These are phyloP conservation scores for Prorops nasuta DNA, from an alignment of 1,140 invertebrate species.

Conservation along the genomic window DNA sequence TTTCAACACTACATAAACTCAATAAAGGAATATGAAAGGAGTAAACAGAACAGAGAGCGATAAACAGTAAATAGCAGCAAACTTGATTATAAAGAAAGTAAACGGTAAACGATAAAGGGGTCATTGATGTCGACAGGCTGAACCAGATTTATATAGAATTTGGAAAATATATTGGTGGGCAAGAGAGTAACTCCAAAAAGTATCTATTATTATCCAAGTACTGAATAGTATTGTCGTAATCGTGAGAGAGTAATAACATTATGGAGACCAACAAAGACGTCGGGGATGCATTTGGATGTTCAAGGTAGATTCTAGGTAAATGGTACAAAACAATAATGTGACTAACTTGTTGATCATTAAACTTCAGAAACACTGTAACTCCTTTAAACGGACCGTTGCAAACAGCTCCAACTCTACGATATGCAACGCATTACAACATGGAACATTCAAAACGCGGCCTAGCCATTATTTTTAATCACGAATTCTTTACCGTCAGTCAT, in stretches of 20 bases:
- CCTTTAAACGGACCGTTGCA: constrained; percentile 28
- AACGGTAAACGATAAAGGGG: too few species aligned
- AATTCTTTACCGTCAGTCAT: constrained; percentile 66
- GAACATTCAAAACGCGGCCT: constrained; percentile 75
- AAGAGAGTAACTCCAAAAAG: too few species aligned
- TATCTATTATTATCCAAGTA: too few species aligned
- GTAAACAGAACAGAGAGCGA: too few species aligned
- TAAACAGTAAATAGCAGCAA: too few species aligned
- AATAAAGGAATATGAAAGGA: too few species aligned
- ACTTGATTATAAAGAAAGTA: too few species aligned
- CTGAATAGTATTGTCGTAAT: too few species aligned
- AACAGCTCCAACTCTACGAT: constrained; percentile 63
- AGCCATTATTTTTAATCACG: constrained; percentile 90
- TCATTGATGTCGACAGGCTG: too few species aligned
- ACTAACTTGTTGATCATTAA: neutral
- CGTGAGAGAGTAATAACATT: neutral
- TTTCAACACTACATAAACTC: too few species aligned
- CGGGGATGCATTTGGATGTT: constrained; percentile 43
- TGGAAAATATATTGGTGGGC: too few species aligned
- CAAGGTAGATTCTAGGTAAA: constrained; percentile 29
- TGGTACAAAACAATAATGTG: neutral
- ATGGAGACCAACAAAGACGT: constrained; percentile 37
- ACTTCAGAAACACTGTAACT: constrained; percentile 36
- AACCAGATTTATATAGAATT: too few species aligned
- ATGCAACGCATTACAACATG: constrained; percentile 83